Evolutionary conservation across 2,888 invertebrate species (phyloP), one percentile per base, ranked within the genome.

Genomic region (Odiellus spinosus): DNA sequence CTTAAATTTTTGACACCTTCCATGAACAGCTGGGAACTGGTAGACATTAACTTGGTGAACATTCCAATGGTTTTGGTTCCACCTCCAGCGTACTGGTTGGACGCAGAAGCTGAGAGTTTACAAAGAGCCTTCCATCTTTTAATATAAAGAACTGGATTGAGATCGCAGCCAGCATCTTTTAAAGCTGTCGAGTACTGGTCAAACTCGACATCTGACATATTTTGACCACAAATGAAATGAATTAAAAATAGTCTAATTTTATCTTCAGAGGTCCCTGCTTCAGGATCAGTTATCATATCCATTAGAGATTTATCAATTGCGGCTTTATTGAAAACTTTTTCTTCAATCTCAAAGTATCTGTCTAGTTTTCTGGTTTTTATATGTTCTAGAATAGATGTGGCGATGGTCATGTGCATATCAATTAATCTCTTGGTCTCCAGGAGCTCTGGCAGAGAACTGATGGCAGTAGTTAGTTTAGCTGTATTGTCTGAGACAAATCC

Each of bases 1-100:
- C 96, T 96, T 59, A 98, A 76, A 73, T 98, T 99, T 68, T 95
- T 91, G 1, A 96, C 95, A 34, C 95, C 98, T 68, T 99, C 98
- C 95, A 98, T 98, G 1, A 98, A 93, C 66, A 98, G 95, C 33
- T 88, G 87, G 0, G 95, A 96, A 18, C 95, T 93, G 64, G 95
- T 91, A 8, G 85, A 85, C 60, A 98, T 85, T 46, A 98, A 73
- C 67, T 96, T 98, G 8, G 91, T 90, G 69, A 98, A 95, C 96
- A 98, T 96, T 52, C 83, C 86, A 1, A 91, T 87, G 1, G 95
- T 95, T 69, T 88, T 91, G 0, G 91, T 91, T 20, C 90, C 91
- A 63, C 91, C 93, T 20, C 67, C 67, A 60, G 52, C 48, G 51
- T 67, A 69, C 49, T 85, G 87, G 62, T 78, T 82, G 19, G 78